phyloP scores from a whole-genome alignment of 2,797 vertebrate species.

The Lagorchestes hirsutus region DNA sequence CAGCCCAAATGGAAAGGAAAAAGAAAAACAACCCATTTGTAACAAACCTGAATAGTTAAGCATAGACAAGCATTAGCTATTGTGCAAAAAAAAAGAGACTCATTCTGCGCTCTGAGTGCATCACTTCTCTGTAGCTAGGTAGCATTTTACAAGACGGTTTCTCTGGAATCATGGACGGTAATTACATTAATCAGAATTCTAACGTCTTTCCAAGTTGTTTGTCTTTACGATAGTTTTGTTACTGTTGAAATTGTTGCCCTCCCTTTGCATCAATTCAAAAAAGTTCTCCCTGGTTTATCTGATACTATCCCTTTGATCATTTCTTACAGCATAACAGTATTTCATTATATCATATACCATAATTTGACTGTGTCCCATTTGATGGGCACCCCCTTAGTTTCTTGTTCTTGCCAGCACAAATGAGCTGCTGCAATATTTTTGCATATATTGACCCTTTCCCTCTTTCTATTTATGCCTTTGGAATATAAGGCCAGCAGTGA shows the following conservation, averaged over 20 bases:
- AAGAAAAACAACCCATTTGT: no score
- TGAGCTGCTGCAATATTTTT: neutral
- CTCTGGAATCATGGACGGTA: no score
- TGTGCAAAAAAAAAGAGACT: no score
- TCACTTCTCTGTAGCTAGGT: no score
- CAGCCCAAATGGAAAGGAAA: neutral
- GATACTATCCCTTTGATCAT: neutral
- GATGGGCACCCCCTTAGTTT: neutral
- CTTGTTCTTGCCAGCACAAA: neutral
- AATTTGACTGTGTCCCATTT: neutral
- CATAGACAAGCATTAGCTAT: no score
- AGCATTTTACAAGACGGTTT: no score
- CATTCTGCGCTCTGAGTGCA: no score
- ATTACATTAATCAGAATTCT: no score
- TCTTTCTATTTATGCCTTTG: neutral
- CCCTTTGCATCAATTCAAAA: neutral
- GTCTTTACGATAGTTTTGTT: no score
- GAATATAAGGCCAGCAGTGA: neutral
- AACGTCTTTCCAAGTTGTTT: no score
- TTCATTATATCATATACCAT: neutral
- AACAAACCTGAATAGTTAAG: no score
- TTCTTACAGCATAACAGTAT: neutral
- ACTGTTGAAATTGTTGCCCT: no score
- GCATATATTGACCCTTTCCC: neutral
- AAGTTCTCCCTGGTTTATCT: neutral